Base-by-base conservation (phyloP, 2,888 invertebrate species). In the Hemicrepidius hirtus region DNA sequence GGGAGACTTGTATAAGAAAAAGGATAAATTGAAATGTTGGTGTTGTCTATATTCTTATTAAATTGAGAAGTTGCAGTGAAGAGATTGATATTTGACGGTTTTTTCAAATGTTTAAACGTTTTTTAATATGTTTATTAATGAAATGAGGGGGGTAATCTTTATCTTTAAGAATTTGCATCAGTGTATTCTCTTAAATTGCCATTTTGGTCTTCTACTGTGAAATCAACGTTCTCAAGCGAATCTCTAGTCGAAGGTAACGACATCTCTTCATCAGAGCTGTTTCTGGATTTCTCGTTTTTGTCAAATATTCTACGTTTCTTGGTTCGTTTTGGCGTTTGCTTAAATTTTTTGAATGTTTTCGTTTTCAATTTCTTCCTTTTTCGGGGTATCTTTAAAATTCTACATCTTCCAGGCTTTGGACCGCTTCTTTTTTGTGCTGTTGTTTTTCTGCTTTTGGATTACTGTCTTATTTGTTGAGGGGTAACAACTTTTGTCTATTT, bases 401-500 rank as follows among this genome's bases (percentile, higher is more conserved):
- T 37, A 37, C 37, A 40, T 40, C 18, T 28, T 32, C 1, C 40
- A 40, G 59, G 12, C 40, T 37, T 40, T 59, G 40, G 40, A 40
- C 59, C 37, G 59, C 40, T 59, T 59, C 3, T 18, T 59, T 59
- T 32, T 24, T n/a, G n/a, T n/a, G n/a, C n/a, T n/a, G n/a, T n/a
- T n/a, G n/a, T n/a, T n/a, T n/a, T n/a, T n/a, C n/a, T n/a, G 32
- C 40, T 57, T 57, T 59, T 59, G 18, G 59, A 20, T 18, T 40
- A 20, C 40, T n/a, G 40, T 20, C 59, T 9, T 59, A 59, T 59
- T 59, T 59, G 40, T 59, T 40, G 59, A 59, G 20, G 59, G 12
- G 40, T 12, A 40, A 59, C 4, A 59, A 59, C 37, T 59, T 40
- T 37, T 59, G 3, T 59, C 40, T 59, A 16, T 4, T 2, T 59